Base-by-base conservation (phyloP, 1,140 invertebrate species). In the Micrasema longulum region DNA sequence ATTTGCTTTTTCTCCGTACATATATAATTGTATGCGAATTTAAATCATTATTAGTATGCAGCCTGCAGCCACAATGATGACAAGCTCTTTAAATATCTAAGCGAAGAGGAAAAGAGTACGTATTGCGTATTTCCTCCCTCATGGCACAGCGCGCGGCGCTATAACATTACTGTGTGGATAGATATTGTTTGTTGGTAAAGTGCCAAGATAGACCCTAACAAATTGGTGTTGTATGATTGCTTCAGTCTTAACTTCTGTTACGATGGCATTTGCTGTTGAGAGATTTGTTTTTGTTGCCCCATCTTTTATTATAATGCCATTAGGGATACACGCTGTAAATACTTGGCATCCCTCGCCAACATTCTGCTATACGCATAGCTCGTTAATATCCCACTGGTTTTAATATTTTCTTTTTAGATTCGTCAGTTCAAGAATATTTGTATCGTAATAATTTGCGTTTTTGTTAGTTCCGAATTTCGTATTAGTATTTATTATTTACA, bases 151-250 rank as follows among this genome's bases (percentile, higher is more conserved):
- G 7, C 26, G 7, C 26, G 7, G 26, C 26, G 7, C 3, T 31
- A 31, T 31, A 31, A 31, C 26, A 31, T 31, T 35, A 55, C 22
- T 31, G 22, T 31, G 52, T 14, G 12, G 52, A 14, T 35, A 53
- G 26, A 55, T 48, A 4, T 26, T 12, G 48, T 12, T 2, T 47
- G 45, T 72, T 72, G 70, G 70, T 60, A 18, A 12, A 1, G 22
- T 72, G 70, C 70, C 70, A 72, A 72, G 31, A 62, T 23, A n/a
- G 68, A 70, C 16, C 50, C 60, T 45, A 71, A 71, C 70, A 72
- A 72, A 72, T 72, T 72, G 71, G 60, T 68, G 64, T 53, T 55
- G 38, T 63, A 68, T 72, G 64, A 72, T 72, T 72, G 66, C 45
- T 43, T 72, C 62, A 65, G 65, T 53, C 26, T 72, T 50, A 62